A percentile compares a stretch with the other conserved stretches of the same genome.
Conservation (phyloP, 2,888 invertebrate genomes). For the Strigamia maritima region DNA sequence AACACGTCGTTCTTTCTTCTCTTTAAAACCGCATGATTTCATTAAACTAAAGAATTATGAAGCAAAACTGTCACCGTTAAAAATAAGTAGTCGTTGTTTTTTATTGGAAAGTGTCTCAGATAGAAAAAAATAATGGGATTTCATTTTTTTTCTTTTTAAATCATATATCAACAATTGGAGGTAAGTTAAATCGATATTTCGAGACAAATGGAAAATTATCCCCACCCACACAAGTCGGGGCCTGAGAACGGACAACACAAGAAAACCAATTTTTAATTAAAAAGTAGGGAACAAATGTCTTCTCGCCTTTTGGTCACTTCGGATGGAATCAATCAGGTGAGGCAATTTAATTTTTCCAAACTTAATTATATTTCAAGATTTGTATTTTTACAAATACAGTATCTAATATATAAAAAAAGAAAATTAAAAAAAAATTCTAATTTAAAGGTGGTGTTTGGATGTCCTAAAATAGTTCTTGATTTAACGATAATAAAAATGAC, state of each 20-base stretch:
- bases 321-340: background rate
- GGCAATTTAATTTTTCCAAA: background rate
- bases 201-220: background rate
- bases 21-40: background rate
- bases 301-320: background rate
- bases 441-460: background rate
- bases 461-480: background rate
- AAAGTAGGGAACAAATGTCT: background rate
- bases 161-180: background rate
- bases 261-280: background rate
- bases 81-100: background rate
- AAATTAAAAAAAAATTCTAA: background rate
- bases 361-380: too few relatives aligned
- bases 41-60: background rate
- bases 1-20: background rate
- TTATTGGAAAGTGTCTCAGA: background rate
- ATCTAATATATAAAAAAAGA: too few relatives aligned
- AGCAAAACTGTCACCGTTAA: background rate
- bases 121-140: too few relatives aligned
- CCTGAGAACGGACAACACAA: background rate
- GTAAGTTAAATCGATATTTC: background rate
- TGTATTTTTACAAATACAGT: too few relatives aligned
- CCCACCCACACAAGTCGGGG: background rate
- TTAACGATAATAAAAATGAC: background rate
- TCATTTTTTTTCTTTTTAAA: background rate